These are phyloP conservation scores for Caenorhabditis virilis DNA, from an alignment of 2,888 invertebrate species.

Conservation along the genomic window DNA sequence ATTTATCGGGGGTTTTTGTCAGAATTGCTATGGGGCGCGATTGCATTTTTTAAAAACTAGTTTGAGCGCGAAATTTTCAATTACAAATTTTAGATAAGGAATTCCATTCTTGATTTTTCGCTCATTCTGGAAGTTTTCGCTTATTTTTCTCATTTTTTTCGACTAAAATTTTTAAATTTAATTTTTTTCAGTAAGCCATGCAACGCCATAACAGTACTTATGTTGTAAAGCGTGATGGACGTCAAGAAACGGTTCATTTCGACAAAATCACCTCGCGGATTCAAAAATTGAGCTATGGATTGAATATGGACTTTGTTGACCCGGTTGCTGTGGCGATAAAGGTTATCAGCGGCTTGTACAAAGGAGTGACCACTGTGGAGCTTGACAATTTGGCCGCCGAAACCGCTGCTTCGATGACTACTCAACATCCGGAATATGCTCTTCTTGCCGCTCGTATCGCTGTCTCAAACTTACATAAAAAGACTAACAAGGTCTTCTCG, in stretches of 20 bases:
- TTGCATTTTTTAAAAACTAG: too few species aligned
- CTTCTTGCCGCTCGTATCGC: constrained; percentile 80
- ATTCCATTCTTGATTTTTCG: too few species aligned
- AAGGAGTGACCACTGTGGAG: constrained; percentile 94
- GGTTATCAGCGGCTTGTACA: constrained; percentile 91
- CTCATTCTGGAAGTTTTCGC: too few species aligned
- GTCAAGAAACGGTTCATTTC: constrained; percentile 88
- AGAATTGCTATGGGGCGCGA: too few species aligned
- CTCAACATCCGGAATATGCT: constrained; percentile 94
- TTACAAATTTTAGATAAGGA: too few species aligned
- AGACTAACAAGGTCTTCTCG: constrained; percentile 82
- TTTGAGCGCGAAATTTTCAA: too few species aligned
- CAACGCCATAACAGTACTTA: constrained; percentile 54
- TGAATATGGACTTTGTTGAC: constrained; percentile 93
- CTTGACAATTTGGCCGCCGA: constrained; percentile 97
- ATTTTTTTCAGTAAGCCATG: too few species aligned
- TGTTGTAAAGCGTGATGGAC: constrained; percentile 74
- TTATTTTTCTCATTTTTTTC: too few species aligned
- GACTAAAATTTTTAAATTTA: too few species aligned
- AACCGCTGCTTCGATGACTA: constrained; percentile 96
- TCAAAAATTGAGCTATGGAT: constrained; percentile 89
- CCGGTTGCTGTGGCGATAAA: constrained; percentile 77
- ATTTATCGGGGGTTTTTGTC: too few species aligned
- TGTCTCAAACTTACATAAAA: constrained; percentile 95
- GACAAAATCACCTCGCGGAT: constrained; percentile 97